A percentile compares a stretch with the other conserved stretches of the same genome.
These are phyloP conservation scores for Murina feae DNA, from an alignment of 2,113 vertebrate genomes.

Conservation along the genomic window DNA sequence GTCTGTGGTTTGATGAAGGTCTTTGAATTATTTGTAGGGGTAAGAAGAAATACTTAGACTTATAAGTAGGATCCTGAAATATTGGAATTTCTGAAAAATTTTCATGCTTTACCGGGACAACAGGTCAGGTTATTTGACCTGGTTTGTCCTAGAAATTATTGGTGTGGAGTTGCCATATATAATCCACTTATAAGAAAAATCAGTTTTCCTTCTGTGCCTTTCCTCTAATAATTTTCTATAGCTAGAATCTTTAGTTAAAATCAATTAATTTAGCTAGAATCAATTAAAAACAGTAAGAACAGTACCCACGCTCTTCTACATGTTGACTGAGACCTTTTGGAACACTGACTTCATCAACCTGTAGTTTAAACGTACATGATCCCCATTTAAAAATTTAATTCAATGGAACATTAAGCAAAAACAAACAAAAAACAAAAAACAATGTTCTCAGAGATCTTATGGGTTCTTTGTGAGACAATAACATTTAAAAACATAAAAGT, in stretches of 20 bases:
- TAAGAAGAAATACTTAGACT: background rate
- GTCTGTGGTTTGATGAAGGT: background rate
- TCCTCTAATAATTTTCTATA: background rate
- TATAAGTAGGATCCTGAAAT: background rate
- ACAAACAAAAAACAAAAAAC: background rate
- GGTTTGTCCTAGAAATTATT: background rate
- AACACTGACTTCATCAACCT: background rate
- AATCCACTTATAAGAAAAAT: background rate
- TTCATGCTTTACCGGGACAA: background rate
- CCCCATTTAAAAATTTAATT: background rate
- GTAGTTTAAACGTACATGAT: background rate
- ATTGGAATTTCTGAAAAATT: background rate
- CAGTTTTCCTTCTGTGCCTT: background rate
- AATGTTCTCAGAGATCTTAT: background rate
- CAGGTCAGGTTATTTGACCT: background rate
- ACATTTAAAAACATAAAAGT: background rate
- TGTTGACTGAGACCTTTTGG: constrained; percentile 1
- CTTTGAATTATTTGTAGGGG: background rate
- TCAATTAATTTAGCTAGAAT: background rate
- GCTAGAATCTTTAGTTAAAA: background rate
- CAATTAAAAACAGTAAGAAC: background rate
- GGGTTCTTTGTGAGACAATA: background rate
- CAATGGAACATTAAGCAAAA: background rate
- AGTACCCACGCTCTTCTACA: background rate
- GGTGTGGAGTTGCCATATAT: background rate